Base-by-base conservation (phyloP, 2,797 vertebrate genomes). In the Hafferia zeledoni region DNA sequence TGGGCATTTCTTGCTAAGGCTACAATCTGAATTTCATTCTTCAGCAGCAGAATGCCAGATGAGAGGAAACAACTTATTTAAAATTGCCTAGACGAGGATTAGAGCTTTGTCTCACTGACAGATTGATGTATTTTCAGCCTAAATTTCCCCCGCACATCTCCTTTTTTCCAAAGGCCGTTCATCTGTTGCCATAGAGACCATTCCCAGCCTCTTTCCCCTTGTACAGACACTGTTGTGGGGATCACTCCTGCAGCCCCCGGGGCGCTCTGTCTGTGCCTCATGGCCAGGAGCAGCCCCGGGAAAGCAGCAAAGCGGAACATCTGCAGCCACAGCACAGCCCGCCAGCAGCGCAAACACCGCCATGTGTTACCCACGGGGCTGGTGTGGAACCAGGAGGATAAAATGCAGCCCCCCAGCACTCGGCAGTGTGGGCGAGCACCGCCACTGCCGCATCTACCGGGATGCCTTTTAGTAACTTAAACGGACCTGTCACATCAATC, bases 111-210 rank as follows among this genome's bases (percentile, higher is more conserved):
- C 63, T 94, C 89, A 72, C 47, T 63, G 76, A 49, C 9, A 74
- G 80, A 94, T 71, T 56, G 83, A 92, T 84, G 64, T 83, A 83
- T 90, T 95, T 96, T 92, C 77, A 92, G 87, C 50, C 49, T 83
- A 59, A 74, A 74, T 74, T 78, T 88, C 68, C 77, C 86, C 13
- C 46, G 56, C 1, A 2, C 80, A 81, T 43, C 59, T 89, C 71
- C 70, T n/a, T 83, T n/a, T 83, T 93, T 68, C 39, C 72, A 79
- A 94, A 96, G 53, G 31, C 56, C 59, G n/a, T 25, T 95, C 83
- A 86, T 91, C 75, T 79, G 97, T 97, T 96, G 95, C 95, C 94
- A 97, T 96, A 77, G 97, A 93, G 59, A 97, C 94, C 55, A 47
- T 64, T 86, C 89, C 74, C 57, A 81, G 31, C 55, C 72, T 75